Base-by-base conservation (phyloP, 2,113 vertebrate genomes). In the Periophthalmodon schlosseri region DNA sequence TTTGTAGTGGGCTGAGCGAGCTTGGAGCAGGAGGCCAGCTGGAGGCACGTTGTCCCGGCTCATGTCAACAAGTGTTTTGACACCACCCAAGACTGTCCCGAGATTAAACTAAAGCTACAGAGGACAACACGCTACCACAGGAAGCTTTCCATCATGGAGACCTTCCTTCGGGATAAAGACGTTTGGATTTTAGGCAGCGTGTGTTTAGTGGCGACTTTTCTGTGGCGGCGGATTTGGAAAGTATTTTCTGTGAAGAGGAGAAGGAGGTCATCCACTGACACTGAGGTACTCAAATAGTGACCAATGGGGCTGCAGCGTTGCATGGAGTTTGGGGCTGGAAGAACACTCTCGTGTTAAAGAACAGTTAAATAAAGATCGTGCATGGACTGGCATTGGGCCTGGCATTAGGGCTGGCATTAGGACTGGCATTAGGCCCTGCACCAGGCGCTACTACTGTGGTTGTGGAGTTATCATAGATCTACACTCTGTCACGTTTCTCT, bases 111-210 rank as follows among this genome's bases (percentile, higher is more conserved):
- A 34, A 64, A 44, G 68, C 66, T 9, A 47, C 23, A 70, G 75
- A 71, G 18, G 57, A 75, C 69, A 66, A 0, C 39, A 23, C 56
- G 71, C 74, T 65, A 77, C 58, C 80, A 70, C 49, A 77, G 52
- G 72, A 68, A 63, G 65, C 11, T 15, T 65, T 82, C 69, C 72
- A 84, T 68, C 66, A 98, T 97, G 96, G 95, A 96, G 75, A 84
- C 92, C 54, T 67, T 91, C 10, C 85, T 96, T 8, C 90, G 88
- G 88, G 95, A 94, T 84, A 96, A 94, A 90, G 93, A 93, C 74
- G 11, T 95, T 63, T 97, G 96, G 96, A 94, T 98, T 60, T 86
- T 95, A 84, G 95, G 91, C 66, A 94, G 95, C 23, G 90, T 97
- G 76, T 97, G 95, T 83, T 83, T 96, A 71, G 93, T 96, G 79